Percentiles rank a stretch among this genome's conserved stretches.
phyloP scores from a whole-genome alignment of 2,888 invertebrate species.

The Endomychus coccineus region DNA sequence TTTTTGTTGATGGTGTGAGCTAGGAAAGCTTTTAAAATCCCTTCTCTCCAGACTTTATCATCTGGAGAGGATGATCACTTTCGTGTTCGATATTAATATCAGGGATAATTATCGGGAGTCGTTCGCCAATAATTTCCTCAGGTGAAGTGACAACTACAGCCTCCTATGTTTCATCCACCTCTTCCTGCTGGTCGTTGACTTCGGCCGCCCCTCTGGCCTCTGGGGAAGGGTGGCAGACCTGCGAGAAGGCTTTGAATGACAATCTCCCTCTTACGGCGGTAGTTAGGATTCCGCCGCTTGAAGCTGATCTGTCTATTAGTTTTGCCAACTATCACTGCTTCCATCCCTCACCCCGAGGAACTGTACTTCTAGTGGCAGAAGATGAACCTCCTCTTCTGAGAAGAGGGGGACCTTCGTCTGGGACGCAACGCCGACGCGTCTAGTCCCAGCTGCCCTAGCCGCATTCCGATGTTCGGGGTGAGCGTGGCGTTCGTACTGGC shows the following conservation, averaged over 20 bases:
- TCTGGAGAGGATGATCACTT: constrained; percentile 2
- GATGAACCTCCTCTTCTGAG: constrained; percentile 10
- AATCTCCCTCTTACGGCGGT: no score
- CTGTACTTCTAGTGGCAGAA: constrained; percentile 13
- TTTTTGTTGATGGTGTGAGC: constrained; percentile 1
- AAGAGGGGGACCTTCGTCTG: background rate
- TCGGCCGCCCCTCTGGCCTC: background rate
- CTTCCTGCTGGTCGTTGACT: constrained; percentile 1
- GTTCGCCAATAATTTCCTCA: background rate
- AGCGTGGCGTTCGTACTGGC: constrained; percentile 9
- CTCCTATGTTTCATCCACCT: background rate
- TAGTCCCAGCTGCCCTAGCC: constrained; percentile 4
- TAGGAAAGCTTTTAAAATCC: constrained; percentile 4
- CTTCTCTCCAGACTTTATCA: constrained; percentile 4
- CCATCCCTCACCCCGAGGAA: constrained; percentile 8
- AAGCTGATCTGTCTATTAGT: constrained; percentile 16
- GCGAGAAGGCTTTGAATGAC: no score
- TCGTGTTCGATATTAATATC: constrained; percentile 3
- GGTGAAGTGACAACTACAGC: background rate
- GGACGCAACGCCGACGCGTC: no score
- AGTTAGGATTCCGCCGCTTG: constrained; percentile 5
- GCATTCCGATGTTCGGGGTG: constrained; percentile 11
- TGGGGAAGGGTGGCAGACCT: background rate
- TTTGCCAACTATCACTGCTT: constrained; percentile 4
- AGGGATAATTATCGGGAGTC: background rate